These are phyloP conservation scores for Hemicrepidius hirtus DNA, from an alignment of 2,888 invertebrate genomes.

Conservation along the genomic window DNA sequence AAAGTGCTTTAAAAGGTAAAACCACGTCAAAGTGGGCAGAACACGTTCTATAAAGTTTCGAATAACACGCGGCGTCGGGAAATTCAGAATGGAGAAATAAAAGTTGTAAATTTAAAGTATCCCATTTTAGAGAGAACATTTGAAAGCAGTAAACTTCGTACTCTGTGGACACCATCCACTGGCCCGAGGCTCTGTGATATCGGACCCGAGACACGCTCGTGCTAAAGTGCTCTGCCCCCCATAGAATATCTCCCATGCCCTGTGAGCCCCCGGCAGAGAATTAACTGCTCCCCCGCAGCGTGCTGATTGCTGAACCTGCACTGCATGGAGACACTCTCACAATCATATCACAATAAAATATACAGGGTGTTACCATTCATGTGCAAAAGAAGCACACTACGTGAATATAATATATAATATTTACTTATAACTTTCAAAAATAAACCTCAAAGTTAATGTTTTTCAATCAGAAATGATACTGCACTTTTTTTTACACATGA, in stretches of 20 bases:
- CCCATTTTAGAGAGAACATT: slow-evolving; percentile 56
- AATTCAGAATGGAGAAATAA: slow-evolving; percentile 55
- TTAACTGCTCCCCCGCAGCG: slow-evolving; percentile 65
- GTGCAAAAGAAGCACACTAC: no score
- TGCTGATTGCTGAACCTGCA: slow-evolving; percentile 63
- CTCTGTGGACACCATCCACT: slow-evolving; percentile 60
- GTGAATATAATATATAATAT: no score
- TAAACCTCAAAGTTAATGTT: no score
- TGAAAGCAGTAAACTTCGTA: slow-evolving; percentile 62
- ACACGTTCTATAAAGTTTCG: slow-evolving; percentile 46
- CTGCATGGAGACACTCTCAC: slow-evolving; percentile 57
- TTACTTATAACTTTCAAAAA: no score
- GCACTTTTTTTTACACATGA: no score
- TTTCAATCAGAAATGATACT: no score
- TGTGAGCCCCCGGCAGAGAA: slow-evolving; percentile 64
- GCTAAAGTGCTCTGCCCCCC: slow-evolving; percentile 64
- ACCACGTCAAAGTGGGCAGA: slow-evolving; percentile 42
- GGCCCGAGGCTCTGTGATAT: slow-evolving; percentile 64
- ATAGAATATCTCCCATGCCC: slow-evolving; percentile 56
- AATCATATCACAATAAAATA: slow-evolving; percentile 58
- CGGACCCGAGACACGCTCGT: slow-evolving; percentile 66
- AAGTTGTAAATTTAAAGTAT: slow-evolving; percentile 61
- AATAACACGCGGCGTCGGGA: slow-evolving; percentile 38
- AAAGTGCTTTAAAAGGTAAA: slow-evolving; percentile 45
- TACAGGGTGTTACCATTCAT: not conserved